Evolutionary conservation across 2,797 vertebrate genomes (phyloP), one percentile per base, ranked within the genome.

Genomic region (Fundulus diaphanus): DNA sequence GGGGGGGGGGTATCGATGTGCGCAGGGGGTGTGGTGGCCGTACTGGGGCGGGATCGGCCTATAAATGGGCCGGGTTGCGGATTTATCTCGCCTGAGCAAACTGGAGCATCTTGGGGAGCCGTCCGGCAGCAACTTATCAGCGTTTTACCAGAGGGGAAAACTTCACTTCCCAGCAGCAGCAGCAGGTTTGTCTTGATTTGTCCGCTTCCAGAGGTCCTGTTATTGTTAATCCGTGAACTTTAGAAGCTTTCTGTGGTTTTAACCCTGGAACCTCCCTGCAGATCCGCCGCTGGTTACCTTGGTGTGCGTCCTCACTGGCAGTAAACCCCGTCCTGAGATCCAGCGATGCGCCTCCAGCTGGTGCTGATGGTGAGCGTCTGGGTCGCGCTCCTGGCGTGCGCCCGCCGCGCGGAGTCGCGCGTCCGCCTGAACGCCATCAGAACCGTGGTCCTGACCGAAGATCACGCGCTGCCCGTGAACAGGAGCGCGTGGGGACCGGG

Each of bases 391-490:
- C 2, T 65, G 31, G 33, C 16, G 40, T 56, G 76, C 15, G 42
- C 76, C 7, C 49, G 76, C 6, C 57, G 63, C 75, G 68, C 1
- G 3, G 86, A 74, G 24, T 80, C 88, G 49, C 90, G 88, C 0
- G 81, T 89, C 81, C 56, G 79, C 1, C 89, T 89, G 37, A 92
- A 92, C 87, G 80, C 91, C 77, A 86, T 92, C 76, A 57, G 87
- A 2, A 89, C 89, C 6, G 84, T 88, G 79, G 79, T 84, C 33
- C 70, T 92, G 27, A 16, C 54, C 6, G 81, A 90, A 12, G 81
- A 77, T 1, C 85, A 82, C 79, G 72, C 65, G 16, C 63, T 87
- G 51, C 83, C 87, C 11, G 7, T 76, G 1, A 93, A 93, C 89
- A 27, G 87, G 63, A 91, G 87, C 85, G 6, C 72, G 67, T 89